Evolutionary conservation across 2,797 vertebrate genomes (phyloP), one percentile per base, ranked within the genome.

Genomic region (Tenualosa thibaudeaui): DNA sequence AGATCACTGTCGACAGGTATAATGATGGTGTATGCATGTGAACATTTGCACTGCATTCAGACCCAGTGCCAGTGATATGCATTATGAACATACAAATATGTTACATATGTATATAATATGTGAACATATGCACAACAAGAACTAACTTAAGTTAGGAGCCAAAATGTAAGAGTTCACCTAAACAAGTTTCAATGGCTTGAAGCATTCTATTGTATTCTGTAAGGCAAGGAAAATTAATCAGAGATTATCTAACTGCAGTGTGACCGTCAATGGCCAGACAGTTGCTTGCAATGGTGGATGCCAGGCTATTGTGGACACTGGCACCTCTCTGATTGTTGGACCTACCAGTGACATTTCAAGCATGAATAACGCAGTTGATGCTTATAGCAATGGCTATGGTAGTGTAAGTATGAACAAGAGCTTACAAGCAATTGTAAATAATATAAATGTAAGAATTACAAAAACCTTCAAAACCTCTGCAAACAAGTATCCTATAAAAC

Each of bases 271-370:
- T 53, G 91, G 87, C 31, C 81, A 90, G 82, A 78, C 88, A 19
- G 91, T 93, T 2, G 91, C 90, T 78, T 92, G 91, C 81, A 85
- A 31, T 3, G 88, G 60, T 0, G 86, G 90, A 5, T 93, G 90
- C 83, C 90, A 92, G 89, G 91, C 88, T 46, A 91, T 93, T 5
- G 89, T 92, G 46, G 92, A 93, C 83, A 92, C 91, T 1, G 92
- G 90, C 24, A 92, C 92, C 2, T 91, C 91, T 50, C 15, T 91
- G 78, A 87, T 92, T 7, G 50, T 88, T 13, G 92, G 89, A 50
- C 91, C 90, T 49, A 84, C 81, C 22, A 53, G 24, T 9, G 82
- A 85, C 84, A 91, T 92, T 78, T 78, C 4, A 85, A 85, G 8
- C 86, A 90, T 93, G 83, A 89, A 87, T 81, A 3, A 17, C 0